Evolutionary conservation across 2,888 invertebrate species (phyloP), one percentile per base, ranked within the genome.

Genomic region (Mesorhabditis spiculigera): DNA sequence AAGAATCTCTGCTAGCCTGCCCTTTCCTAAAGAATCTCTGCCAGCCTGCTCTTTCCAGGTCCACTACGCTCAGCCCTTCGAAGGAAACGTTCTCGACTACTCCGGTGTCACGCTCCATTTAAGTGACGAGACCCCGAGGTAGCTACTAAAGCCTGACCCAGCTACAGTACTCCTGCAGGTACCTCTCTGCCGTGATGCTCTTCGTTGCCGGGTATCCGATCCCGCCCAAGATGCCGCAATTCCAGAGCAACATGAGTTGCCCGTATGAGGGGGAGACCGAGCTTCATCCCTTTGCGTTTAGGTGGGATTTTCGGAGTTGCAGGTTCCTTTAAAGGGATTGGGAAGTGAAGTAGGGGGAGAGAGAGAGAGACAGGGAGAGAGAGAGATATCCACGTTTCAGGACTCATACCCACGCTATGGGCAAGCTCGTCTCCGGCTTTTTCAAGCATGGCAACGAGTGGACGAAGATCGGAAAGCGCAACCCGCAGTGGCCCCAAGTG

Each of bases 401-500:
- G 65, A 89, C 89, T 6, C 90, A 90, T 81, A 88, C 90, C 0
- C 90, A 90, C 81, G 82, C 85, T 44, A 85, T 90, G 84, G 86
- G 86, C 5, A 66, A 83, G 43, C 77, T 83, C 4, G 88, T 89
- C 28, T 87, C 88, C 5, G 85, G 87, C 4, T 88, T 86, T 45
- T 87, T 87, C 72, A 81, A 84, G 58, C 85, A 85, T 70, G 81
- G 85, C 68, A 73, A 80, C 8, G 70, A 80, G 43, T 87, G 86
- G 83, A 81, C 78, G 4, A 77, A 83, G 73, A 79, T 89, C 69
- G 89, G 88, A 16, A 89, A 89, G 80, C 89, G 89, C 63, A 90
- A 90, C 82, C 90, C 90, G 3, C 89, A 89, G 77, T 90, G 90
- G 90, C 90, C 90, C 0, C 90, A 90, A 86, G 88, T 87, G 5